Conservation (phyloP, 2,113 vertebrate genomes). For the Coracopsis vasa region DNA sequence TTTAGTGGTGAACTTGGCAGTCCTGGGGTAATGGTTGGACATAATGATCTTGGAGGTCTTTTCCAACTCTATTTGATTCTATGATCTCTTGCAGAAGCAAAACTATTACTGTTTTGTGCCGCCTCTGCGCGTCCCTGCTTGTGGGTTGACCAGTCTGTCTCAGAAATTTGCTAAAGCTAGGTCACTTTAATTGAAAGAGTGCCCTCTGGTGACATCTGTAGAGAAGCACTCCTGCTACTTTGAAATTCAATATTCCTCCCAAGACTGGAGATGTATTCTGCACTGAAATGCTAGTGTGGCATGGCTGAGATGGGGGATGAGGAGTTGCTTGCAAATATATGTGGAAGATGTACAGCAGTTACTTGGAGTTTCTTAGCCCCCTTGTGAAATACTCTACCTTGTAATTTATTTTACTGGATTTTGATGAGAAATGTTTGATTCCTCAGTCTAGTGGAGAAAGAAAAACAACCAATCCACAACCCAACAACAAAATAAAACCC, state of each 20-base stretch:
- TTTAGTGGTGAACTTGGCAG: neutral
- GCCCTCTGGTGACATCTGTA: constrained; percentile 53
- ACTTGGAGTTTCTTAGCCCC: neutral
- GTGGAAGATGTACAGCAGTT: neutral
- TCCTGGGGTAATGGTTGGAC: neutral
- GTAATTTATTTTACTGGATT: neutral
- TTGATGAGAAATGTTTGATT: neutral
- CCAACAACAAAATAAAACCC: neutral
- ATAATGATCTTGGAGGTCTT: neutral
- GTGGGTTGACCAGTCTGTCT: neutral
- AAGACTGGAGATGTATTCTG: neutral
- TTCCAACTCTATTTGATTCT: neutral
- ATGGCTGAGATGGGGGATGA: accelerated
- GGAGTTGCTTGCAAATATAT: neutral
- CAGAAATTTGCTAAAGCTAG: neutral
- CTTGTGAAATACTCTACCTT: neutral
- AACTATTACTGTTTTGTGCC: neutral
- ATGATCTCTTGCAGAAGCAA: neutral
- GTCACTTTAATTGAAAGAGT: constrained; percentile 22
- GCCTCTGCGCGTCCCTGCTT: neutral
- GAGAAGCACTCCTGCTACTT: neutral
- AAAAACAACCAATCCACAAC: accelerated
- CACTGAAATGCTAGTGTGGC: neutral
- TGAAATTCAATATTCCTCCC: neutral
- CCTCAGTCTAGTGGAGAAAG: neutral